A percentile compares a stretch with the other conserved stretches of the same genome.
Conservation (phyloP, 2,797 vertebrate species). For the Parambassis ranga region DNA sequence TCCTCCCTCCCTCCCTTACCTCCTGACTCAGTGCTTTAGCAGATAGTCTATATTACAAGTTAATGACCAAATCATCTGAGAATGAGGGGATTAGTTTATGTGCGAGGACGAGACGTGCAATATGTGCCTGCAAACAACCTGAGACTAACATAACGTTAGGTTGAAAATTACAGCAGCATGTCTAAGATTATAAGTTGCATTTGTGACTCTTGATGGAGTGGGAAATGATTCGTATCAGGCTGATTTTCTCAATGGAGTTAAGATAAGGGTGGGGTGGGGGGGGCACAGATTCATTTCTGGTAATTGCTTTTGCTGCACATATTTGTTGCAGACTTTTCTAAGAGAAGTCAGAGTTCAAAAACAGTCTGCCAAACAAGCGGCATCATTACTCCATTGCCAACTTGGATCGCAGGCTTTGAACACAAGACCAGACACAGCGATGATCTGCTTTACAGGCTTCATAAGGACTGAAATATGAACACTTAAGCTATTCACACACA, state of each 20-base stretch:
- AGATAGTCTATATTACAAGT: constrained; percentile 16
- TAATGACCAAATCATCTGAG: constrained; percentile 24
- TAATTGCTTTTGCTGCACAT: constrained; percentile 45
- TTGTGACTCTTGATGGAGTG: constrained; percentile 10
- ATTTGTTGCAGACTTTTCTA: constrained; percentile 48
- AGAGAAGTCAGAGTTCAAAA: constrained; percentile 46
- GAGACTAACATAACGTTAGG: not conserved
- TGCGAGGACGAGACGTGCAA: not conserved
- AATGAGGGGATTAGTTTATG: not conserved
- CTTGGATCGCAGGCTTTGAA: constrained; percentile 37
- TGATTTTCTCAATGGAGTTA: constrained; percentile 48
- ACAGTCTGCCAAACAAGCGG: constrained; percentile 42
- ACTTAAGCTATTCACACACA: constrained; percentile 23
- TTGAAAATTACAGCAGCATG: not conserved
- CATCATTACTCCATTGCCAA: constrained; percentile 33
- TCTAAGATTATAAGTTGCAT: constrained; percentile 31
- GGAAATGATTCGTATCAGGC: constrained; percentile 37
- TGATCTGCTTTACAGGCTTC: constrained; percentile 33
- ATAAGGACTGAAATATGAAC: constrained; percentile 44
- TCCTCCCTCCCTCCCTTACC: constrained; percentile 18
- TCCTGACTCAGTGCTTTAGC: constrained; percentile 10
- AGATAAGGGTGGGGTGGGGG: too few species aligned
- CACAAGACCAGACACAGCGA: constrained; percentile 25
- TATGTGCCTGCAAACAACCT: not conserved
- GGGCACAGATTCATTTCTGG: constrained; percentile 33